phyloP scores from a whole-genome alignment of 2,113 vertebrate species.

The Triplophysa tibetana region DNA sequence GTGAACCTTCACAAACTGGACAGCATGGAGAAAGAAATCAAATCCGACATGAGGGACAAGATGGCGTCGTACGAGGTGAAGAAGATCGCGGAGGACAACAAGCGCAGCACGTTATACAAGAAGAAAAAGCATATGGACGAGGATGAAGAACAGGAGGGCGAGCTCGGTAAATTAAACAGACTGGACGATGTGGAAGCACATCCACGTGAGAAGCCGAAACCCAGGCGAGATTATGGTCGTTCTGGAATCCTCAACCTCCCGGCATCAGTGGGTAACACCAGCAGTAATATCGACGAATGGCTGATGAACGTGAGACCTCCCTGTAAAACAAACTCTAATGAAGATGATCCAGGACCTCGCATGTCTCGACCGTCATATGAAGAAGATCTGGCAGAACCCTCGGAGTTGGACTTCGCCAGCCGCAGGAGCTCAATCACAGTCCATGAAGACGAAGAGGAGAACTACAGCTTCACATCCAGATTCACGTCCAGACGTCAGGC shows the following conservation, averaged over 20 bases:
- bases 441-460: conserved; percentile 67
- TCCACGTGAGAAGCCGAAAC: conserved; percentile 49
- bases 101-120: conserved; percentile 91
- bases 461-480: conserved; percentile 64
- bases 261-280: conserved; percentile 59
- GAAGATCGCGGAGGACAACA: conserved; percentile 89
- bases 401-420: conserved; percentile 79
- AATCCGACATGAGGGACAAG: conserved; percentile 84
- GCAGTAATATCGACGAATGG: conserved; percentile 81
- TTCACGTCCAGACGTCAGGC: conserved; percentile 71
- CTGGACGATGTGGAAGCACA: conserved; percentile 58
- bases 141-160: conserved; percentile 63
- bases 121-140: conserved; percentile 86
- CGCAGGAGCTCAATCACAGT: conserved; percentile 67
- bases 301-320: conserved; percentile 80
- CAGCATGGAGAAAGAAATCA: conserved; percentile 86
- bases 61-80: conserved; percentile 86
- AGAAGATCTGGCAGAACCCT: conserved; percentile 65
- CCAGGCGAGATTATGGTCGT: conserved; percentile 61
- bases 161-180: conserved; percentile 37
- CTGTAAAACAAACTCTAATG: conserved; percentile 61
- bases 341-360: conserved; percentile 68
- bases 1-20: conserved; percentile 84
- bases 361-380: conserved; percentile 63
- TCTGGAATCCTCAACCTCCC: conserved; percentile 70